A percentile compares a stretch with the other conserved stretches of the same genome.
Evolutionary conservation across 2,113 vertebrate species (phyloP).

Genomic region (Cavia aperea): DNA sequence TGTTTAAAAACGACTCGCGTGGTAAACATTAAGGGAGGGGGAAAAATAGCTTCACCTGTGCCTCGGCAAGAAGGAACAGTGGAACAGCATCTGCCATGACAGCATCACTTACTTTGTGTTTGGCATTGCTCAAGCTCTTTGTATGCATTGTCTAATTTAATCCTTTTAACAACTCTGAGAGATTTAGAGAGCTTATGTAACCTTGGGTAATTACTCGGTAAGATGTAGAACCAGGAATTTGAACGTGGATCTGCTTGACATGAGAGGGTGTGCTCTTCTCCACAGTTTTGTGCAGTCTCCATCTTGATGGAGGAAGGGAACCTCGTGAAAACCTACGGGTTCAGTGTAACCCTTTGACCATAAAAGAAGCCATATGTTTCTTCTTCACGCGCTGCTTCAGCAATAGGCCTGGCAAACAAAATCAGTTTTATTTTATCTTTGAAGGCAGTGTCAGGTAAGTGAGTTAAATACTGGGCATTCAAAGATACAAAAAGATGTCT

Average conservation of each 20-base stretch:
- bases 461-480: not conserved
- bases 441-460: not conserved
- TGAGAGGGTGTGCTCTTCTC: not conserved
- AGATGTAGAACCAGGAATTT: slow-evolving; percentile 32
- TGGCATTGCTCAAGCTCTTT: not conserved
- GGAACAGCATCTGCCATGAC: not conserved
- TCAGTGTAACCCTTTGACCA: not conserved
- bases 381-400: not conserved
- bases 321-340: not conserved
- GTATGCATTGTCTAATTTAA: slow-evolving; percentile 13
- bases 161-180: slow-evolving; percentile 23
- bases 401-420: not conserved
- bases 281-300: not conserved
- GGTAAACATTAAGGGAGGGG: not conserved
- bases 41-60: not conserved
- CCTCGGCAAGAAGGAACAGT: not conserved
- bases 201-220: not conserved
- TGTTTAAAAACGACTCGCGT: not conserved
- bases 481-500: not conserved
- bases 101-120: not conserved
- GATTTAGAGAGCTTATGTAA: slow-evolving; percentile 26
- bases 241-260: not conserved
- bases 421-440: not conserved
- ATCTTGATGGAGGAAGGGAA: not conserved
- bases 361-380: not conserved